phyloP scores from a whole-genome alignment of 2,113 vertebrate genomes.

The Carassius auratus region DNA sequence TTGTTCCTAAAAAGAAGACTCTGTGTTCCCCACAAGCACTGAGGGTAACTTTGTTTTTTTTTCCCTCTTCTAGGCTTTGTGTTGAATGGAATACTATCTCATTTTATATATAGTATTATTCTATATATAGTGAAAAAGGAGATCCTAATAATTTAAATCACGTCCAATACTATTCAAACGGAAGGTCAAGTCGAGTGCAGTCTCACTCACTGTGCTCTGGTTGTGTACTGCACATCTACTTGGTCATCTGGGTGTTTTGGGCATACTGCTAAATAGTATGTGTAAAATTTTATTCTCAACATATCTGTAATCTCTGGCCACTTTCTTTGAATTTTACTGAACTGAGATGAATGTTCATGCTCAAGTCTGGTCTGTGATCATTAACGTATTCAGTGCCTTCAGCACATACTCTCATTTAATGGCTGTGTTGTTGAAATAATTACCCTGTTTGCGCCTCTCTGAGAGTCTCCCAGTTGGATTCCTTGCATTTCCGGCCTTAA shows the following conservation, averaged over 20 bases:
- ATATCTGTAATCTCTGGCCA: not conserved
- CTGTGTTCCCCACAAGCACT: not conserved
- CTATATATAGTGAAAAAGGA: not conserved
- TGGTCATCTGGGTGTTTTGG: not conserved
- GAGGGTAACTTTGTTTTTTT: not conserved
- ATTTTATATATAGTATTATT: no score
- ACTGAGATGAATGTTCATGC: not conserved
- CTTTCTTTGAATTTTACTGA: not conserved
- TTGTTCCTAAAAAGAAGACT: not conserved
- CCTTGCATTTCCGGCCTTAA: not conserved
- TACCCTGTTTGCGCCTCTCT: not conserved
- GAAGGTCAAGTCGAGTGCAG: not conserved
- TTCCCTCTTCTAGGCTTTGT: not conserved
- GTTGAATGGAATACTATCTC: not conserved
- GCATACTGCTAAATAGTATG: not conserved
- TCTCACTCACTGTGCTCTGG: not conserved
- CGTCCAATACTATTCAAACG: not conserved
- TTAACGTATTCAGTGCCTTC: not conserved
- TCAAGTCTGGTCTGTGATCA: not conserved
- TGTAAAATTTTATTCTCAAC: not conserved
- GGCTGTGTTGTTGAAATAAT: not conserved
- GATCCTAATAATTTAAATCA: not conserved
- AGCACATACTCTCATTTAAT: not conserved
- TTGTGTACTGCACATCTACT: not conserved
- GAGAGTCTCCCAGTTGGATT: conserved; percentile 8